These are phyloP conservation scores for Scaptodrosophila latifasciaeformis DNA, from an alignment of 2,888 invertebrate species.

Conservation along the genomic window DNA sequence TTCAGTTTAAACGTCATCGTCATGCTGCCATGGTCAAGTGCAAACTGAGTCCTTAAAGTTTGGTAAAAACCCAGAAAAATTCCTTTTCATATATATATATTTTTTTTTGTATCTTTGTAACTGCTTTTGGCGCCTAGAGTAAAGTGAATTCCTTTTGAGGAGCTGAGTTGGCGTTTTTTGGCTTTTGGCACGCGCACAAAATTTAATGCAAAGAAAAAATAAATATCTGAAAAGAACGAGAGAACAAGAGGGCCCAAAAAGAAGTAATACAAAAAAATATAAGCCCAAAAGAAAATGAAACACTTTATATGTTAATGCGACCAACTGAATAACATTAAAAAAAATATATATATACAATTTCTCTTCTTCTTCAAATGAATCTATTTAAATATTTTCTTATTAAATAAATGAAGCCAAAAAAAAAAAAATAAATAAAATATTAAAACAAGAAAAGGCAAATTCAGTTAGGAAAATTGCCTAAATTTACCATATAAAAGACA, in stretches of 20 bases:
- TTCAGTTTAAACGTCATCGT: slow-evolving; percentile 16
- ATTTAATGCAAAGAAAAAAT: slow-evolving; percentile 27
- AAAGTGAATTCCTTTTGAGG: slow-evolving; percentile 12
- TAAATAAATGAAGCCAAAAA: background rate
- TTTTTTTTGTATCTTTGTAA: slow-evolving; percentile 13
- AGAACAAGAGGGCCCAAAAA: background rate
- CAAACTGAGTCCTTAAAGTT: slow-evolving; percentile 21
- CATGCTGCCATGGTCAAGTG: slow-evolving; percentile 32
- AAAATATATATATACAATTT: slow-evolving; percentile 5
- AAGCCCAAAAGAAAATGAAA: slow-evolving; percentile 31
- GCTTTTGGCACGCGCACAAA: slow-evolving; percentile 48
- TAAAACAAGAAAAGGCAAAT: background rate
- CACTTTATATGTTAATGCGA: slow-evolving; percentile 58
- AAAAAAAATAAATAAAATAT: background rate
- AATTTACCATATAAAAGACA: background rate
- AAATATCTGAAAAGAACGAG: too few relatives aligned
- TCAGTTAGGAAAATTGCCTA: background rate
- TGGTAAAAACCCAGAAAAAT: background rate
- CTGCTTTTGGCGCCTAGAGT: slow-evolving; percentile 46
- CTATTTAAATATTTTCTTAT: background rate
- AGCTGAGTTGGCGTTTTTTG: slow-evolving; percentile 24
- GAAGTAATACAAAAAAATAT: background rate
- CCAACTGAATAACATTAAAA: slow-evolving; percentile 11
- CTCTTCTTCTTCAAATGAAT: slow-evolving; percentile 4
- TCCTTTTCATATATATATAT: too few relatives aligned